These are phyloP conservation scores for Xyrauchen texanus DNA, from an alignment of 2,113 vertebrate genomes.

Conservation along the genomic window DNA sequence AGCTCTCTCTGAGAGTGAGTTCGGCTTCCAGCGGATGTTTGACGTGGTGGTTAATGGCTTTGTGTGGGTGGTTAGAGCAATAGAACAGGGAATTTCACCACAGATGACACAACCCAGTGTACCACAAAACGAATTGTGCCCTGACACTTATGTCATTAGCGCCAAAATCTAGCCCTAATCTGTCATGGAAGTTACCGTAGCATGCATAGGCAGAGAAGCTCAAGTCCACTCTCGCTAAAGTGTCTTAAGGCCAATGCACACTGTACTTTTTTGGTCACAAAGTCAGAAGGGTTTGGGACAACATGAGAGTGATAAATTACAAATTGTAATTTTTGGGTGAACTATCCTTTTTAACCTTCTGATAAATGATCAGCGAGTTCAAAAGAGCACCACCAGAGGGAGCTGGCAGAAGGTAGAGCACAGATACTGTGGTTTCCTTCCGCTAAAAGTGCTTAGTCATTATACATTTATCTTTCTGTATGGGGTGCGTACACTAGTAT, in stretches of 20 bases:
- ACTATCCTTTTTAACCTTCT: not conserved
- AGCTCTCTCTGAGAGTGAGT: not conserved
- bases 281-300: no score
- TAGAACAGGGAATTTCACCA: not conserved
- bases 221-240: not conserved
- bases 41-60: slow-evolving; percentile 35
- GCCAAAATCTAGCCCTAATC: slow-evolving; percentile 5
- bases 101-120: slow-evolving; percentile 6
- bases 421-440: no score
- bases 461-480: slow-evolving; percentile 43
- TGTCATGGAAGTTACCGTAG: not conserved
- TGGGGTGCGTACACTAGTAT: slow-evolving; percentile 2
- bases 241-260: no score
- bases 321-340: no score
- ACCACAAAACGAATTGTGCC: not conserved
- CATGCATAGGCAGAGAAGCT: not conserved
- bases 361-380: not conserved
- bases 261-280: no score
- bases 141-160: not conserved
- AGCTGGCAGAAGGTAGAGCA: slow-evolving; percentile 24
- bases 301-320: no score
- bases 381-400: slow-evolving; percentile 52
- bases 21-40: slow-evolving; percentile 21
- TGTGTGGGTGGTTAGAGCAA: not conserved
- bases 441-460: slow-evolving; percentile 20